phyloP scores from a whole-genome alignment of 92 coral and sea anemone species.

The Phymanthus crucifer region DNA sequence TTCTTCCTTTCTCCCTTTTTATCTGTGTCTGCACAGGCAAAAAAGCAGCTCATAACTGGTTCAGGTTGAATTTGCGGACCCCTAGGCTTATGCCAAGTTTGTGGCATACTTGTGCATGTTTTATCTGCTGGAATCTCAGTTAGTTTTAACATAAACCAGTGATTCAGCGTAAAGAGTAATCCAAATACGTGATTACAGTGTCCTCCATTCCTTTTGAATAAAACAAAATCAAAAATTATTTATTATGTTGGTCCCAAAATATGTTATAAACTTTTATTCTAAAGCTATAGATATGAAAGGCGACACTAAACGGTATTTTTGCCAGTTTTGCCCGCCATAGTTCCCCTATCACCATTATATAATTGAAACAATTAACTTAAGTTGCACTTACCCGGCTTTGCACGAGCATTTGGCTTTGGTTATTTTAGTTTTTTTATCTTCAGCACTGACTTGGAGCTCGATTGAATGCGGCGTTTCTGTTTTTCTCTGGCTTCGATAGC shows the following conservation, averaged over 20 bases:
- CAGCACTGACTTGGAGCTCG: not conserved
- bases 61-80: conserved; percentile 41
- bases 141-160: conserved; percentile 50
- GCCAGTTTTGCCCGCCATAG: too few species aligned
- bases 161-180: conserved; percentile 31
- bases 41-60: conserved; percentile 46
- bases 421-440: not conserved
- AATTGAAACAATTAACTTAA: not conserved
- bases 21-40: conserved; percentile 37
- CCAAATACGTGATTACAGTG: conserved; percentile 45
- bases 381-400: not conserved
- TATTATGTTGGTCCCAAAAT: too few species aligned
- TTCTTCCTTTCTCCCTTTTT: conserved; percentile 39
- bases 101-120: conserved; percentile 53
- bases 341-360: too few species aligned
- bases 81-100: conserved; percentile 51
- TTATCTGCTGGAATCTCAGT: conserved; percentile 53
- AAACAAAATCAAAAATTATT: not conserved
- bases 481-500: not conserved
- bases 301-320: too few species aligned
- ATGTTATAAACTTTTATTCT: too few species aligned
- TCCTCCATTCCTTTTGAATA: conserved; percentile 35
- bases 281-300: too few species aligned
- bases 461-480: not conserved
- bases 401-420: not conserved